These are phyloP conservation scores for Artemia franciscana DNA, from an alignment of 1,140 invertebrate species.

Conservation along the genomic window DNA sequence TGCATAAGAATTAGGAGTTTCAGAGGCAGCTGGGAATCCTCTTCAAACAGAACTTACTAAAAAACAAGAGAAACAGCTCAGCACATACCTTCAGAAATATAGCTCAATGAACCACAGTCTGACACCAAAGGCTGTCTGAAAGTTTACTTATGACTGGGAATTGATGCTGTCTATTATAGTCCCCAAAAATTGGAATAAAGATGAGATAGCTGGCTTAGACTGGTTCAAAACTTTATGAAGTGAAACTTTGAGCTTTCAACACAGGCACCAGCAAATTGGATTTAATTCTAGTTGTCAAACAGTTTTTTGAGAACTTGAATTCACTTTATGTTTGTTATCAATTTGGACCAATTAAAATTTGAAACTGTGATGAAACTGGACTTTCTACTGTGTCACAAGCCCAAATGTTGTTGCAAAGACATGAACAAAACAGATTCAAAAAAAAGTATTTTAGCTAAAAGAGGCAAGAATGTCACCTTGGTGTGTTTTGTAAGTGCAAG, in stretches of 20 bases:
- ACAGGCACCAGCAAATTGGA: neutral
- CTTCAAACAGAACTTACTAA: neutral
- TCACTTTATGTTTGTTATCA: neutral
- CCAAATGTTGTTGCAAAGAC: no score
- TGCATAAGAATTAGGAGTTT: neutral
- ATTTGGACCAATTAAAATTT: neutral
- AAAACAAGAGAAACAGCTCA: neutral
- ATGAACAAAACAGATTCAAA: neutral
- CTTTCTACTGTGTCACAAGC: neutral
- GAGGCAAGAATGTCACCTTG: neutral
- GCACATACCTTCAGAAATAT: neutral
- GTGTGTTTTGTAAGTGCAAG: constrained; percentile 17
- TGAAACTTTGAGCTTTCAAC: neutral
- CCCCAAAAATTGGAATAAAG: neutral
- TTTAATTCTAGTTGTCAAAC: neutral
- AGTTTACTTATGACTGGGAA: neutral
- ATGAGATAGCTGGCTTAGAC: neutral
- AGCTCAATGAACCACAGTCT: neutral
- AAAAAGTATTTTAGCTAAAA: neutral
- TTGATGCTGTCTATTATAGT: neutral
- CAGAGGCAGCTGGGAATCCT: neutral
- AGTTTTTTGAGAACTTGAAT: neutral
- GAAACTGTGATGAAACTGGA: neutral
- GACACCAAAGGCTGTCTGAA: neutral
- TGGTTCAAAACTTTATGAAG: neutral